Percentiles rank a stretch among this genome's conserved stretches.
Conservation (phyloP, 2,113 vertebrate genomes). For the Xerus inauris region DNA sequence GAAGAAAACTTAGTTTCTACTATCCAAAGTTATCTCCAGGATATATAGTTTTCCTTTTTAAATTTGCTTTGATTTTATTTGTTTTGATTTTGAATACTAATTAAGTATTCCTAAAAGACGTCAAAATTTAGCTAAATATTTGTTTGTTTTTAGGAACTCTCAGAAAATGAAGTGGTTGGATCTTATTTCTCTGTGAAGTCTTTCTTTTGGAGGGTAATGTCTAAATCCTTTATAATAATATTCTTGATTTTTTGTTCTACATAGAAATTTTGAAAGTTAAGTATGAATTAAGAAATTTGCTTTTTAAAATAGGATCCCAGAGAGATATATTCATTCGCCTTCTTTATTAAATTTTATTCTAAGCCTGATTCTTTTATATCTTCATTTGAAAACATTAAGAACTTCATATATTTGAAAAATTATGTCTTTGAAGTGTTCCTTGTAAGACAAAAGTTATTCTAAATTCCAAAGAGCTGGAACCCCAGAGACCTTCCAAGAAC, state of each 20-base stretch:
- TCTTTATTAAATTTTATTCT: conserved; percentile 31
- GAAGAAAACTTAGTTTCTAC: not conserved
- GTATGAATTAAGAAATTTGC: conserved; percentile 37
- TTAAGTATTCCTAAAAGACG: conserved; percentile 8
- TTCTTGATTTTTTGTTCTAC: conserved; percentile 37
- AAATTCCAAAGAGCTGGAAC: not conserved
- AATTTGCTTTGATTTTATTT: conserved; percentile 44
- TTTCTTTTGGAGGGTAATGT: conserved; percentile 83
- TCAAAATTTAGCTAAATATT: conserved; percentile 71
- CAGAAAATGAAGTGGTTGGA: conserved; percentile 81
- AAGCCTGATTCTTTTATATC: not conserved
- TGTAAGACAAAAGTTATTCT: not conserved
- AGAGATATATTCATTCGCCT: conserved; percentile 21
- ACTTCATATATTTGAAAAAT: not conserved
- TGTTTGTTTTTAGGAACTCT: conserved; percentile 80
- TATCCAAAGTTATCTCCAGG: not conserved
- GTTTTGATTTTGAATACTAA: conserved; percentile 28
- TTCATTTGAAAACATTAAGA: conserved; percentile 23
- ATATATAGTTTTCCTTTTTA: not conserved
- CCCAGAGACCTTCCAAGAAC: not conserved
- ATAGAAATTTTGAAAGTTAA: conserved; percentile 46
- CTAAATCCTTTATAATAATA: conserved; percentile 59
- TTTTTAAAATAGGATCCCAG: conserved; percentile 28
- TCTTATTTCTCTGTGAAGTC: conserved; percentile 82
- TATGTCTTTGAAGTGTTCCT: conserved; percentile 22